Conservation (phyloP, 2,888 invertebrate species). For the Megaustenia siamemsis region DNA sequence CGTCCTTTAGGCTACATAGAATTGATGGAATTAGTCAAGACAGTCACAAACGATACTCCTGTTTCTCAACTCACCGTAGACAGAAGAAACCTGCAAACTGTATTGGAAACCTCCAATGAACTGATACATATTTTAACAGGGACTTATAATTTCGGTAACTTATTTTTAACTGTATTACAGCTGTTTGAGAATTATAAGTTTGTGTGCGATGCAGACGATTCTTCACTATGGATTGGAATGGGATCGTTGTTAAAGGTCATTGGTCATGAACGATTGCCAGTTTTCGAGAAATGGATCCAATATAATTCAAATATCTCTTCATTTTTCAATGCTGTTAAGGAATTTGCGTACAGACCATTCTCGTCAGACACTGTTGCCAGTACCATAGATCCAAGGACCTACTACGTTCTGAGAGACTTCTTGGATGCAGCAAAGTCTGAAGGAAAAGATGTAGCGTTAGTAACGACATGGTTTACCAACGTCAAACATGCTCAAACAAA, state of each 20-base stretch:
- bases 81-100: background rate
- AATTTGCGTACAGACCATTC: conserved; percentile 6
- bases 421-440: background rate
- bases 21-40: background rate
- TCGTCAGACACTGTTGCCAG: background rate
- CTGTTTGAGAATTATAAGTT: background rate
- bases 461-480: background rate
- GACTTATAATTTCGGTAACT: background rate
- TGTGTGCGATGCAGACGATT: background rate
- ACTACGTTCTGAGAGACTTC: background rate
- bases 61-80: background rate
- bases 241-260: background rate
- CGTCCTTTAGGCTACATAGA: background rate
- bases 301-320: conserved; percentile 12
- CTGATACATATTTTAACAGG: background rate
- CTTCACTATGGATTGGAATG: background rate
- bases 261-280: background rate
- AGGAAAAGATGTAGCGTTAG: background rate
- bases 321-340: background rate
- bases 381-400: conserved; percentile 3
- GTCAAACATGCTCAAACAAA: background rate
- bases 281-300: background rate
- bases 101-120: too few relatives aligned
- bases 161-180: background rate
- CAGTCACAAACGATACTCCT: too few relatives aligned